phyloP scores from a whole-genome alignment of 2,113 vertebrate genomes.

The Dasyprocta punctata region DNA sequence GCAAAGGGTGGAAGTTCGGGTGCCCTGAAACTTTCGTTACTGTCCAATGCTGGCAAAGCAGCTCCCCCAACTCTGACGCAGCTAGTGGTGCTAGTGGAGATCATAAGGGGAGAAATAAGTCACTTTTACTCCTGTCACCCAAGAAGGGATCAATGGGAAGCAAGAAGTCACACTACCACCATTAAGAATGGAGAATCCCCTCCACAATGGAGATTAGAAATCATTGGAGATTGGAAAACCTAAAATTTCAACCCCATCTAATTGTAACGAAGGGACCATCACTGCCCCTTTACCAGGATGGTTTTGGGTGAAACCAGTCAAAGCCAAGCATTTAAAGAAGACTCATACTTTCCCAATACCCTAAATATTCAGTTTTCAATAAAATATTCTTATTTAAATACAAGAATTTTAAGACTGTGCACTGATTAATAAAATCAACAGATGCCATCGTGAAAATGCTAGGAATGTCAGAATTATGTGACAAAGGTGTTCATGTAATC shows the following conservation, averaged over 20 bases:
- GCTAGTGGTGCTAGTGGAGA: not conserved
- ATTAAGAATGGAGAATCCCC: not conserved
- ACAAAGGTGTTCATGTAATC: not conserved
- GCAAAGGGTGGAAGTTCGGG: not conserved
- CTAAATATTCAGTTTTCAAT: not conserved
- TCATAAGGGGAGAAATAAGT: not conserved
- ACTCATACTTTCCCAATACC: not conserved
- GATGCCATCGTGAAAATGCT: not conserved
- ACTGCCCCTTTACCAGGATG: not conserved
- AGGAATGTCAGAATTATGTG: not conserved
- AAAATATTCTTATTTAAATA: not conserved
- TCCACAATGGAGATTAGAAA: not conserved
- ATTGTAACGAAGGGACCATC: not conserved
- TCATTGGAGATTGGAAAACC: not conserved
- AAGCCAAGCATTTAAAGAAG: not conserved
- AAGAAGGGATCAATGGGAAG: not conserved
- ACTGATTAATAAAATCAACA: not conserved
- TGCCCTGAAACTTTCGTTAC: not conserved
- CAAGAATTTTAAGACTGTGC: not conserved
- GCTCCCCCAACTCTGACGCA: rapidly evolving
- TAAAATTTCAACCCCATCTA: not conserved
- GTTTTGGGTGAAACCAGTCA: not conserved
- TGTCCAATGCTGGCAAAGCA: not conserved
- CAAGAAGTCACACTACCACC: rapidly evolving
- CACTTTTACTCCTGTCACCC: not conserved